A percentile compares a stretch with the other conserved stretches of the same genome.
Evolutionary conservation across 2,113 vertebrate species (phyloP).

Genomic region (Diphyllodes magnificus): DNA sequence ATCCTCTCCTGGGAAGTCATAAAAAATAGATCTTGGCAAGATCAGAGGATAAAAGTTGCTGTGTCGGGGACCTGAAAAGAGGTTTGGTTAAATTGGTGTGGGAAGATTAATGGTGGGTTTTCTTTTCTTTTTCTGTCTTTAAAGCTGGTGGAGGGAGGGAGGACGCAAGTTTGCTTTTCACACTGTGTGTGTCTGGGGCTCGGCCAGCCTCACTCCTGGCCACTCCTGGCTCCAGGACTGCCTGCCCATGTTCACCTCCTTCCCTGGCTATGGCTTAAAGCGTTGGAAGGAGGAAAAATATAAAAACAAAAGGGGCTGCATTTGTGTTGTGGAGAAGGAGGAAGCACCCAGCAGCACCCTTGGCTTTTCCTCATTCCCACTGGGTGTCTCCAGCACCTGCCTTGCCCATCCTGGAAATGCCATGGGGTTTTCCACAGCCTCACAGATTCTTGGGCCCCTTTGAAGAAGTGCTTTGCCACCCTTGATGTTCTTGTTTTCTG

Average conservation of each 20-base stretch:
- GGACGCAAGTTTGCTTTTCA: not conserved
- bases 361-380: not conserved
- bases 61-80: not conserved
- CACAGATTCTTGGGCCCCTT: not conserved
- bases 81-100: not conserved
- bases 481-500: not conserved
- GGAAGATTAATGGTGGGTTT: not conserved
- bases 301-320: not conserved
- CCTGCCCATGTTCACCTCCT: not conserved
- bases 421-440: not conserved
- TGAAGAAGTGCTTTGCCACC: not conserved
- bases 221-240: not conserved
- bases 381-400: fast-evolving
- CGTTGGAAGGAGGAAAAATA: not conserved
- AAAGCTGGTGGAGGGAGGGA: not conserved
- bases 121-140: not conserved
- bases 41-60: not conserved
- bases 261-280: not conserved
- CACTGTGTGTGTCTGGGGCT: not conserved
- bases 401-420: not conserved
- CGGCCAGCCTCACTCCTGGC: not conserved
- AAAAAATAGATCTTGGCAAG: not conserved
- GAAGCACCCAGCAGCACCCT: not conserved
- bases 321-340: not conserved
- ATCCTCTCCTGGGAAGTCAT: not conserved